Conservation (phyloP, 35 echinoderm and acorn worm genomes). For the Diadema setosum region DNA sequence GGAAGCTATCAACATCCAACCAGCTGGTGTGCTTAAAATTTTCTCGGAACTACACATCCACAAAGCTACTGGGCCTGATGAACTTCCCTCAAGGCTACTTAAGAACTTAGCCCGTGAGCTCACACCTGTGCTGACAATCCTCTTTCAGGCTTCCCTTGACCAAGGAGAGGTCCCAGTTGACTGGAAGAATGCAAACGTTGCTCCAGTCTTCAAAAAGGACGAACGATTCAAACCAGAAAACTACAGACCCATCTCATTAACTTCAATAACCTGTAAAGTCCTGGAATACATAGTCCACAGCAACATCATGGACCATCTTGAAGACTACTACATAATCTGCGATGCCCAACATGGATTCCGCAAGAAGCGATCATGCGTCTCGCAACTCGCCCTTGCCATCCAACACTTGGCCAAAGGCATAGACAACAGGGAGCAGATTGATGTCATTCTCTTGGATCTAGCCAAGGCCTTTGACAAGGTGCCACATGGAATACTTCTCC, state of each 20-base stretch:
- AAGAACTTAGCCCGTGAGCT: background rate
- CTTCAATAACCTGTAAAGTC: slow-evolving; percentile 37
- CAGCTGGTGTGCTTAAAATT: background rate
- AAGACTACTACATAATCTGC: too few species aligned
- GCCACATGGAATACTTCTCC: background rate
- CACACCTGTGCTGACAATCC: slow-evolving; percentile 11
- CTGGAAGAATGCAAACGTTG: background rate
- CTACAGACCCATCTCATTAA: background rate
- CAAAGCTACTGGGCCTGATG: slow-evolving; percentile 30
- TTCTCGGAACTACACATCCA: background rate
- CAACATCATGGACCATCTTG: background rate
- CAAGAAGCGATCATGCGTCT: slow-evolving; percentile 33
- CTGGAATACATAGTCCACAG: too few species aligned
- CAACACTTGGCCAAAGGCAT: too few species aligned
- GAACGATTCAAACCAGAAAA: background rate
- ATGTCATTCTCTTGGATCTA: slow-evolving; percentile 22
- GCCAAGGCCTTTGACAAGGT: slow-evolving; percentile 17
- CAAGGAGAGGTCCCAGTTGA: background rate
- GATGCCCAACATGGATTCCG: slow-evolving; percentile 37
- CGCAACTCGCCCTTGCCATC: slow-evolving; percentile 19
- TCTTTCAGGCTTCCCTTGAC: slow-evolving; percentile 24
- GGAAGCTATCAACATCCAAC: background rate
- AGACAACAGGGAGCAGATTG: too few species aligned
- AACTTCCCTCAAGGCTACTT: background rate
- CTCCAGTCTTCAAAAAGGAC: background rate